Percentiles rank a stretch among this genome's conserved stretches.
Evolutionary conservation across 2,113 vertebrate species (phyloP).

Genomic region (Rhinolophus sinicus): DNA sequence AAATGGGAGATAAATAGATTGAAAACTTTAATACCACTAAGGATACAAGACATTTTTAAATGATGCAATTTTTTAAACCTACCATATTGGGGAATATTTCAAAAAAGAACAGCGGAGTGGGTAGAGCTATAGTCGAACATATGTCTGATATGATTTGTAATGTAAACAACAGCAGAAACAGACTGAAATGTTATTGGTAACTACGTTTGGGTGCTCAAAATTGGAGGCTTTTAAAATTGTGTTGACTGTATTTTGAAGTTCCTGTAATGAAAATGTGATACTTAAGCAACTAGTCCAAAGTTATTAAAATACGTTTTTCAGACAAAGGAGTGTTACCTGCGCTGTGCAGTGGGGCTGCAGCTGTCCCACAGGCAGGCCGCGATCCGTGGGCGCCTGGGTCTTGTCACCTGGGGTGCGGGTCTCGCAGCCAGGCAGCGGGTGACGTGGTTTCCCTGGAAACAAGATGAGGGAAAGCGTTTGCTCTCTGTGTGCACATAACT

Average conservation of each 20-base stretch:
- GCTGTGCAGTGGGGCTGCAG: slow-evolving; percentile 85
- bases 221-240: neutral
- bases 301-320: neutral
- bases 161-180: neutral
- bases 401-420: slow-evolving; percentile 50
- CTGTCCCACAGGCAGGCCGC: slow-evolving; percentile 75
- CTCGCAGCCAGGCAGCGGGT: neutral
- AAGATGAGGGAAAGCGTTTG: neutral
- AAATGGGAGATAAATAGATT: neutral
- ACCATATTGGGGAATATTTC: neutral
- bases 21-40: neutral
- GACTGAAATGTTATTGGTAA: neutral
- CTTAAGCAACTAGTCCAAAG: neutral
- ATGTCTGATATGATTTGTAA: neutral
- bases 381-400: slow-evolving; percentile 76
- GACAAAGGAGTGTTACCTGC: slow-evolving; percentile 86
- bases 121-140: neutral
- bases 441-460: slow-evolving; percentile 56
- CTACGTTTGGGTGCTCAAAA: neutral
- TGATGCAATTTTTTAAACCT: neutral
- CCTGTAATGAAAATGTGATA: neutral
- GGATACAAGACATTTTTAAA: neutral
- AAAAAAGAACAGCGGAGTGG: neutral
- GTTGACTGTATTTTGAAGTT: neutral
- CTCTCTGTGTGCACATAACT: fast-evolving